A percentile compares a stretch with the other conserved stretches of the same genome.
Conservation (phyloP, 2,797 vertebrate genomes). For the Myotis myotis region DNA sequence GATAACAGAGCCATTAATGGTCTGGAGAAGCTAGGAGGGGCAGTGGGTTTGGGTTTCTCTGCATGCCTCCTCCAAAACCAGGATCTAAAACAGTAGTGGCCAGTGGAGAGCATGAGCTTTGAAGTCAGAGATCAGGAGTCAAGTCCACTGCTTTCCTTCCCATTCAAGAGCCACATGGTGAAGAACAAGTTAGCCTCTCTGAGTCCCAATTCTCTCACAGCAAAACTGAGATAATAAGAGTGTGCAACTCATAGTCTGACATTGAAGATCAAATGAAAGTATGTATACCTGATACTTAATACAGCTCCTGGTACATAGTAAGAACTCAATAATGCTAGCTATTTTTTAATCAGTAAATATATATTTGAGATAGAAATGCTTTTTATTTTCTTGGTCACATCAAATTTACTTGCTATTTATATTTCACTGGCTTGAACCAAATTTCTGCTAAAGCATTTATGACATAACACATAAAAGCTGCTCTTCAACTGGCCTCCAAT, state of each 20-base stretch:
- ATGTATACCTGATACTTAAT: background rate
- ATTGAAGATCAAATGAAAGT: background rate
- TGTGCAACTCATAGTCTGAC: background rate
- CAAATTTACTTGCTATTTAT: constrained; percentile 19
- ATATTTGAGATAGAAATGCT: background rate
- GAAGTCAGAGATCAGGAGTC: background rate
- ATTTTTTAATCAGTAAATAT: background rate
- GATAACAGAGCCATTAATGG: background rate
- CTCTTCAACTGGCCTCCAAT: background rate
- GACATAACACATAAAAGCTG: background rate
- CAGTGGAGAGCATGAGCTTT: background rate
- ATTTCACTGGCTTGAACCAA: background rate
- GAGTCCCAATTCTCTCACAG: background rate
- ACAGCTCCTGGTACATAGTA: background rate
- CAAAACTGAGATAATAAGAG: background rate
- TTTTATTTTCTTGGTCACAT: background rate
- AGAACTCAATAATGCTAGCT: background rate
- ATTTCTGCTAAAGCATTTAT: constrained; percentile 43
- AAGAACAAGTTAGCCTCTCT: background rate
- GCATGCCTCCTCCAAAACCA: background rate
- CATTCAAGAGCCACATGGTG: background rate
- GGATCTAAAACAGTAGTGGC: background rate
- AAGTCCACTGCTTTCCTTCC: background rate
- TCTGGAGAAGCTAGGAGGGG: background rate
- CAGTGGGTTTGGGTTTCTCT: background rate